Conservation (phyloP, 1,140 invertebrate species). For the Ceratina australensis region DNA sequence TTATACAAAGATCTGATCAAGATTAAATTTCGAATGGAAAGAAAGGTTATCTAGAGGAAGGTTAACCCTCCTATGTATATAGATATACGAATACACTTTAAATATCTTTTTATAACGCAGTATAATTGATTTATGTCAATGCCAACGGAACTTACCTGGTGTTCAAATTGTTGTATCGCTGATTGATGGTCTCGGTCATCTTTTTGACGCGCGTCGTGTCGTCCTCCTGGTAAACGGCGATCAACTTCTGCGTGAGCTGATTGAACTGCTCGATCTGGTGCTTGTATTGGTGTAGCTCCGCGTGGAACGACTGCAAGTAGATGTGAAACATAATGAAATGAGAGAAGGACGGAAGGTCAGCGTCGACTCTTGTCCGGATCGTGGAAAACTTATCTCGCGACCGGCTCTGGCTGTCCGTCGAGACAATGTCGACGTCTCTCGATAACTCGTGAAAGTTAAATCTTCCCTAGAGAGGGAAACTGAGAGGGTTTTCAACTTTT, state of each 20-base stretch:
- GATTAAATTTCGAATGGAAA: no score
- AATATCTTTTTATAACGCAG: no score
- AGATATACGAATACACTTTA: no score
- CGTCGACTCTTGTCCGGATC: background rate
- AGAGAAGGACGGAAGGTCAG: background rate
- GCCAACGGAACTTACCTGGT: slow-evolving; percentile 82
- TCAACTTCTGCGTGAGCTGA: slow-evolving; percentile 93
- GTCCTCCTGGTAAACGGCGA: slow-evolving; percentile 94
- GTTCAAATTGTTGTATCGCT: slow-evolving; percentile 88
- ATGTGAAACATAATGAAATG: slow-evolving; percentile 52
- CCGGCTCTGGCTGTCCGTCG: slow-evolving; percentile 33
- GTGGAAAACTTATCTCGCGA: slow-evolving; percentile 49
- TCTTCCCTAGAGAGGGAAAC: slow-evolving; percentile 9
- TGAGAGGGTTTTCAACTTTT: slow-evolving; percentile 32
- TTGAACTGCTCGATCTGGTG: slow-evolving; percentile 94
- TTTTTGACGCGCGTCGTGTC: slow-evolving; percentile 93
- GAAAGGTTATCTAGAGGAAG: no score
- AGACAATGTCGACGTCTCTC: slow-evolving; percentile 41
- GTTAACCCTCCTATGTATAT: no score
- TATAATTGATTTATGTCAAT: no score
- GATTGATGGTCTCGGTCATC: slow-evolving; percentile 91
- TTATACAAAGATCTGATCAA: no score
- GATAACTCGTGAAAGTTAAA: slow-evolving; percentile 59
- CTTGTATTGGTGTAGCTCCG: slow-evolving; percentile 95
- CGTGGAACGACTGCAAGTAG: slow-evolving; percentile 88